These are phyloP conservation scores for Theristus sp. DNA, from an alignment of 2,888 invertebrate genomes.

Conservation along the genomic window DNA sequence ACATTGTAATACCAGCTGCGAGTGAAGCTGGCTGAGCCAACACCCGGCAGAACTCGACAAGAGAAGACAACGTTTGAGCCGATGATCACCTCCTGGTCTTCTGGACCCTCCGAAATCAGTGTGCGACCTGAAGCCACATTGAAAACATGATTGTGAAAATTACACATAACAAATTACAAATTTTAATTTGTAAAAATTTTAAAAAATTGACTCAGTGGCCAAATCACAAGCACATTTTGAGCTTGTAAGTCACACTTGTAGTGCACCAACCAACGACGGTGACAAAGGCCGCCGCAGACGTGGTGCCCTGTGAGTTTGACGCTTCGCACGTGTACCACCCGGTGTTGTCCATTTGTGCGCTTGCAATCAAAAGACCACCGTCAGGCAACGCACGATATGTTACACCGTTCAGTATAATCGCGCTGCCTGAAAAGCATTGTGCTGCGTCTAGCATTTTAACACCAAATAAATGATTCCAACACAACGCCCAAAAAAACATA, in stretches of 20 bases:
- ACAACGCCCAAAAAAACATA: no score
- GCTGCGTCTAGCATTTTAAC: no score
- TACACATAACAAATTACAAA: no score
- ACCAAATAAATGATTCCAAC: no score
- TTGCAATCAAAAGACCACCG: slow-evolving; percentile 11
- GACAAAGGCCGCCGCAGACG: slow-evolving; percentile 59
- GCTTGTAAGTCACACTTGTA: no score
- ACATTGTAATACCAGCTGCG: slow-evolving; percentile 10
- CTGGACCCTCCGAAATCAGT: slow-evolving; percentile 51
- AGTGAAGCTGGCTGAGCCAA: slow-evolving; percentile 8
- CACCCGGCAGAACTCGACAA: slow-evolving; percentile 54
- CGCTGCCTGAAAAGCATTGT: neutral
- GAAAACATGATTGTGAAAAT: no score
- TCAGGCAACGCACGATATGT: neutral
- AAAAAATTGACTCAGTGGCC: no score
- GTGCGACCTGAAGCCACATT: slow-evolving; percentile 69
- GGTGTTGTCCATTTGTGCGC: slow-evolving; percentile 12
- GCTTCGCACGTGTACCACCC: slow-evolving; percentile 75
- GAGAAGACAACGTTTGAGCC: slow-evolving; percentile 79
- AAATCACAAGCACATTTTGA: no score
- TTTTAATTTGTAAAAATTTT: no score
- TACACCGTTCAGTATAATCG: neutral
- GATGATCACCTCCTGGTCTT: slow-evolving; percentile 51
- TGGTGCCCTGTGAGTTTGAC: slow-evolving; percentile 69
- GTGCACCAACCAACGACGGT: slow-evolving; percentile 69